Percentiles rank a stretch among this genome's conserved stretches.
Conservation (phyloP, 2,113 vertebrate species). For the Actenoides lindsayi region DNA sequence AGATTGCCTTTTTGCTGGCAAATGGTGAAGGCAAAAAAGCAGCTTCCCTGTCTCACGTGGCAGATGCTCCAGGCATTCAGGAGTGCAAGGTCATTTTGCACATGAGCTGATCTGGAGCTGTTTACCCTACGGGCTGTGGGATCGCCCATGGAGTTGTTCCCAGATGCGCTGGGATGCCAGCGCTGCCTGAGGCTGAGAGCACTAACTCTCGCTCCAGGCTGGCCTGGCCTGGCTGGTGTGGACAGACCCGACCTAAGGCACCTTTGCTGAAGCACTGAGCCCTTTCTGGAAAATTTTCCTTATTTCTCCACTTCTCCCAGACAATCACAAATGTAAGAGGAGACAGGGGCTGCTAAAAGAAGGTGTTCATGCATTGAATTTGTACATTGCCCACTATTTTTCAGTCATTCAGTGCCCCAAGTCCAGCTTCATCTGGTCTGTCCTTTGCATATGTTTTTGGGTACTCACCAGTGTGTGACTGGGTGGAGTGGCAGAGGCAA, state of each 20-base stretch:
- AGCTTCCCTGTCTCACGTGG: neutral
- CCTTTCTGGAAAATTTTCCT: neutral
- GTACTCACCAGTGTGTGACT: neutral
- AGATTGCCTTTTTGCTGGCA: neutral
- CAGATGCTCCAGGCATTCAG: neutral
- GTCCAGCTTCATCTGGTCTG: neutral
- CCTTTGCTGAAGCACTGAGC: neutral
- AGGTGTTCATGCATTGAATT: neutral
- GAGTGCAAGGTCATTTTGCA: accelerated
- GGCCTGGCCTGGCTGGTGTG: accelerated
- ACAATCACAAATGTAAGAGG: neutral
- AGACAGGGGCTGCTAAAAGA: neutral
- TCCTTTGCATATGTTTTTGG: neutral
- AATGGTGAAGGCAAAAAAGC: neutral
- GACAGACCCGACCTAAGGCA: neutral
- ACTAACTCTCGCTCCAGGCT: neutral
- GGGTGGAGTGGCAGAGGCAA: neutral
- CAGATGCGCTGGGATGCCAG: neutral
- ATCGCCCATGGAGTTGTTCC: neutral
- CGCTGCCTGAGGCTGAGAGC: neutral
- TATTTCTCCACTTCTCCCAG: neutral
- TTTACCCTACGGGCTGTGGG: neutral
- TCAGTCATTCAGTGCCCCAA: neutral
- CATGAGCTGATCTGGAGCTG: neutral
- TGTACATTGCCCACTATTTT: neutral